phyloP scores from a whole-genome alignment of 2,113 vertebrate genomes.

The Tupaia tana region DNA sequence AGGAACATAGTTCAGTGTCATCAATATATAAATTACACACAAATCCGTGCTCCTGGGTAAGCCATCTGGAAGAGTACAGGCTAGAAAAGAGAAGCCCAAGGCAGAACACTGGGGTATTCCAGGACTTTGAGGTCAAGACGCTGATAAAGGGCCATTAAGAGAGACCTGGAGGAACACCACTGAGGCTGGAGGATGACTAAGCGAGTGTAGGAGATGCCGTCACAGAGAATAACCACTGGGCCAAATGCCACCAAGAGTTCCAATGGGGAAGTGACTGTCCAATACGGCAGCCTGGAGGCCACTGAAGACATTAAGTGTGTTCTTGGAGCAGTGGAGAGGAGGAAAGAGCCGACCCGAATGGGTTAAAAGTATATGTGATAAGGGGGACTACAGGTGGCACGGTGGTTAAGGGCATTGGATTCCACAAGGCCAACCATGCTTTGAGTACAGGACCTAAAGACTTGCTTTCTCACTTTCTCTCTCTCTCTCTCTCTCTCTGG shows the following conservation, averaged over 20 bases:
- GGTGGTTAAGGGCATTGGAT: too few relatives aligned
- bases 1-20: not conserved
- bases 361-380: not conserved
- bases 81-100: not conserved
- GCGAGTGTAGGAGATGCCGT: not conserved
- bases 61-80: not conserved
- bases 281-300: not conserved
- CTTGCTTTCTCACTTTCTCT: too few relatives aligned
- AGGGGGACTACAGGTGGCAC: too few relatives aligned
- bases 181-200: not conserved
- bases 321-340: not conserved
- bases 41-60: not conserved
- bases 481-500: too few relatives aligned
- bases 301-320: not conserved
- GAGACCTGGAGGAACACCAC: not conserved
- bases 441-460: too few relatives aligned
- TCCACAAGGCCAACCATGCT: too few relatives aligned
- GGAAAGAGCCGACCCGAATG: not conserved
- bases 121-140: too few relatives aligned
- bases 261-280: not conserved
- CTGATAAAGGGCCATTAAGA: not conserved
- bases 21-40: not conserved
- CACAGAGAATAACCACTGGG: fast-evolving
- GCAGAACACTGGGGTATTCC: not conserved
- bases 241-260: not conserved